Conservation (phyloP, 2,888 invertebrate species). For the Tinea semifulvella region DNA sequence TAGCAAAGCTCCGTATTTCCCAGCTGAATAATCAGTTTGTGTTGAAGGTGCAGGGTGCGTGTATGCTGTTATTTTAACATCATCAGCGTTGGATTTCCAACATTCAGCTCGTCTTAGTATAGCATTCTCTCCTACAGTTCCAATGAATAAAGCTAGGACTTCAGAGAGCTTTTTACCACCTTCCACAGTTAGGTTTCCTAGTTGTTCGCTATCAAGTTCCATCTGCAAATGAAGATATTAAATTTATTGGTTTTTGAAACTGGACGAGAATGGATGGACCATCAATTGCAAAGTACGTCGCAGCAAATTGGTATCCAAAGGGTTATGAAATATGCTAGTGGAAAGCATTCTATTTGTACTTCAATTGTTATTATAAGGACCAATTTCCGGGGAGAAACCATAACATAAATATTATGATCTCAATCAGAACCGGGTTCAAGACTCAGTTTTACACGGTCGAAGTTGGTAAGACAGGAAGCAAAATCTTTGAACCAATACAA, state of each 20-base stretch:
- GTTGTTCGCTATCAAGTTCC: slow-evolving; percentile 71
- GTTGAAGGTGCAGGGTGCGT: slow-evolving; percentile 78
- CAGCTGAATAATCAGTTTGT: slow-evolving; percentile 66
- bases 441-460: too few species aligned
- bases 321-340: too few species aligned
- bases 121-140: slow-evolving; percentile 92
- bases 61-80: slow-evolving; percentile 71
- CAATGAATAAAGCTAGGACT: slow-evolving; percentile 84
- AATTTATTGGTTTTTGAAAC: neutral
- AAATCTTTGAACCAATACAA: too few species aligned
- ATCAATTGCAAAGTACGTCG: too few species aligned
- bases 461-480: too few species aligned
- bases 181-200: slow-evolving; percentile 68
- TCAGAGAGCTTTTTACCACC: slow-evolving; percentile 82
- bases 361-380: too few species aligned
- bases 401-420: too few species aligned
- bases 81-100: slow-evolving; percentile 66
- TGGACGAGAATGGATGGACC: too few species aligned
- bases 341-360: too few species aligned
- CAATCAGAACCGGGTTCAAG: too few species aligned
- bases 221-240: slow-evolving; percentile 41
- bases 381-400: too few species aligned
- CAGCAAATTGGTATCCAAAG: too few species aligned
- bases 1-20: slow-evolving; percentile 87
- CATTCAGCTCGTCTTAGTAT: slow-evolving; percentile 79